Evolutionary conservation across 2,113 vertebrate genomes (phyloP).

Genomic region (Rhynchomys soricoides): DNA sequence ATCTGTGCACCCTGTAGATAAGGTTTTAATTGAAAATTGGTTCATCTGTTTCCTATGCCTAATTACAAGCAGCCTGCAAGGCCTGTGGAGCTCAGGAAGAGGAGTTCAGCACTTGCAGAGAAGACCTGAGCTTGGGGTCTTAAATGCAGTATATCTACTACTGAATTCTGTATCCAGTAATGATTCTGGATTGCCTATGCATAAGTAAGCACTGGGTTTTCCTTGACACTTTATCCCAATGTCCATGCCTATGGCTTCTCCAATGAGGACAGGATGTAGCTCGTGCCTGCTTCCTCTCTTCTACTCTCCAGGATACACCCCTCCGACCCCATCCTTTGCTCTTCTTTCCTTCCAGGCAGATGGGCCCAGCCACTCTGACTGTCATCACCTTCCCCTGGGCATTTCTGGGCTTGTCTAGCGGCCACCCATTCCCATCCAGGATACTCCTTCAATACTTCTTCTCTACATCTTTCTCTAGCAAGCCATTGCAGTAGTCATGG

Average conservation of each 20-base stretch:
- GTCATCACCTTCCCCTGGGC: background rate
- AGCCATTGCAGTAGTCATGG: background rate
- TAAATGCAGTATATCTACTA: background rate
- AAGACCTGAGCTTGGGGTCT: background rate
- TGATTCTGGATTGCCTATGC: background rate
- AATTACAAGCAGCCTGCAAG: constrained; percentile 47
- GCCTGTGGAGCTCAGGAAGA: background rate
- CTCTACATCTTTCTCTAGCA: background rate
- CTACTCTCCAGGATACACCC: background rate
- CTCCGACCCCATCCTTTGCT: constrained; percentile 5
- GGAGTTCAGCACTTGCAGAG: background rate
- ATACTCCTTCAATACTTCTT: background rate
- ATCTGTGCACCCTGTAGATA: constrained; percentile 75
- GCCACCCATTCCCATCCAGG: background rate
- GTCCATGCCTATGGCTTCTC: background rate
- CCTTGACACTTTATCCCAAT: background rate
- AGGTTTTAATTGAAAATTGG: constrained; percentile 82
- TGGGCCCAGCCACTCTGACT: background rate
- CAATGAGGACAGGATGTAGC: constrained; percentile 19
- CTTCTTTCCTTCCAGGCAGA: background rate
- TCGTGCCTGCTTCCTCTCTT: constrained; percentile 44
- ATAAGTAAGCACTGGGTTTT: background rate
- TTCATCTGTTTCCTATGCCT: constrained; percentile 43
- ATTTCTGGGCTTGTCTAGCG: background rate
- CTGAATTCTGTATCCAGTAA: background rate